Evolutionary conservation across 2,888 invertebrate species (phyloP), one percentile per base, ranked within the genome.

Genomic region (Drosophila pegasa): DNA sequence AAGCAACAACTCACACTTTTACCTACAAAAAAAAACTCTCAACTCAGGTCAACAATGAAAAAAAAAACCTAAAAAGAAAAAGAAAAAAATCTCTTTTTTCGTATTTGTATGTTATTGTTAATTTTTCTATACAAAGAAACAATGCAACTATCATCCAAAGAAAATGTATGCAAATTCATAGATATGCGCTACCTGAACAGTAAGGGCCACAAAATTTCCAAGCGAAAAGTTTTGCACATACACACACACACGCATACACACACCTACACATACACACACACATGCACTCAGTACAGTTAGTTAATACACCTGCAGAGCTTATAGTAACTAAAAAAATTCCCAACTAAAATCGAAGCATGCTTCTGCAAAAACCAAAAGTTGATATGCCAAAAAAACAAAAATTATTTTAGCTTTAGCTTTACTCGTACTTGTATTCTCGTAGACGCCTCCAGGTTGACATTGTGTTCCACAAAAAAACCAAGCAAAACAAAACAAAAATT

Each of bases 51-150:
- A 76, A 82, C 60, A 73, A 71, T 51, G 63, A 75, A 59, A 59
- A 83, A 71, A 75, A 63, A 58, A 33, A 48, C 9, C 29, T 47
- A 37, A 57, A 66, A 62, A 58, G 29, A 31, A 38, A 20, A 14
- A 48, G 10, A 66, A 71, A 78, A 76, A 90, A 91, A 91, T 91
- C 91, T 91, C 91, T 91, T 90, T 91, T 91, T 91, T 91, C 91
- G 92, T 92, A 91, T 91, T 91, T 91, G 92, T 91, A 90, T 91
- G 92, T 91, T 92, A 86, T 91, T 90, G 91, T 92, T 91, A 88
- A 91, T 91, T 91, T 91, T 91, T 84, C 78, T 86, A 70, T 78
- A 86, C 87, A 87, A 87, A 87, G 78, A 86, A 87, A 87, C 71
- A 76, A 79, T 72, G 73, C 70, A 75, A 75, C 88, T 91, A 88